A percentile compares a stretch with the other conserved stretches of the same genome.
Evolutionary conservation across 2,888 invertebrate genomes (phyloP).

Genomic region (Sericinus montela): DNA sequence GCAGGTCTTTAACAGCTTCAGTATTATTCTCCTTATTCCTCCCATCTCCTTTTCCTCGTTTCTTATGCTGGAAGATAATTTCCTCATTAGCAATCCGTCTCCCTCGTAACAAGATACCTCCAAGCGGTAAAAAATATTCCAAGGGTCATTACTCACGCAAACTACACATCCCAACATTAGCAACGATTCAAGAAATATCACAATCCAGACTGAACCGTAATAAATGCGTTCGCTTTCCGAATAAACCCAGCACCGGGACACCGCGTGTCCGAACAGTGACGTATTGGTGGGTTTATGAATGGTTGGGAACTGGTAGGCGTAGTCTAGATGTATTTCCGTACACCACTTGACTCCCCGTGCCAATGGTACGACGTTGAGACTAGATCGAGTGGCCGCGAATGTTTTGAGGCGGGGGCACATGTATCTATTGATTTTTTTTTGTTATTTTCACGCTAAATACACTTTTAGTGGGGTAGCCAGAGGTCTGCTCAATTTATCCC

Average conservation of each 20-base stretch:
- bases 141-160: constrained; percentile 40
- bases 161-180: constrained; percentile 55
- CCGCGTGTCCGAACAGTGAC: constrained; percentile 43
- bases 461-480: too few species aligned
- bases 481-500: too few species aligned
- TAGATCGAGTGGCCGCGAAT: constrained; percentile 62
- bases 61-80: constrained; percentile 58
- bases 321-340: constrained; percentile 68
- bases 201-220: neutral
- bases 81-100: neutral
- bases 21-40: constrained; percentile 60
- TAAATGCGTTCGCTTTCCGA: constrained; percentile 33
- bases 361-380: constrained; percentile 60
- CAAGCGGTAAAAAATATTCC: neutral
- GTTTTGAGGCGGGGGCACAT: constrained; percentile 14
- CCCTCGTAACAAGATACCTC: too few species aligned
- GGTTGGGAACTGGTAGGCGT: constrained; percentile 46
- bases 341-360: constrained; percentile 64
- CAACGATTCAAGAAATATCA: neutral
- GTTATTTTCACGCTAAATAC: too few species aligned
- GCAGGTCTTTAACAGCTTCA: constrained; percentile 35
- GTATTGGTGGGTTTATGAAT: constrained; percentile 60
- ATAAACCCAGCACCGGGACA: constrained; percentile 28
- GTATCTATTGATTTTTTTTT: neutral
- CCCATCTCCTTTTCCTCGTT: constrained; percentile 48